Conservation (phyloP, 2,113 vertebrate species). For the Nycticryphes semicollaris region DNA sequence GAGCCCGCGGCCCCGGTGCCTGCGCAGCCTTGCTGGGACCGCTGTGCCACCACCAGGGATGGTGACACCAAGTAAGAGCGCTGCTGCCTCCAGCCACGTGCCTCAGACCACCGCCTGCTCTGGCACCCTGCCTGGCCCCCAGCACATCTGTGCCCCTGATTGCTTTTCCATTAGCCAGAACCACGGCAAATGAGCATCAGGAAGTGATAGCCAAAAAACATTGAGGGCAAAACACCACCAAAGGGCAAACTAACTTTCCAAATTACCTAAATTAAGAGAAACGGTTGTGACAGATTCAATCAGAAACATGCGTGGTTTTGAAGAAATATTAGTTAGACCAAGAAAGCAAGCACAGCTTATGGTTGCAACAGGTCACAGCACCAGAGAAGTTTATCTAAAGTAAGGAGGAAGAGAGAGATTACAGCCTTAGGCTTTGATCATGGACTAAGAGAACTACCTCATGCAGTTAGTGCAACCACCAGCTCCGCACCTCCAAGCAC, state of each 20-base stretch:
- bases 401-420: neutral
- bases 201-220: neutral
- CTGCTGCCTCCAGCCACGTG: neutral
- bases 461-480: conserved; percentile 68
- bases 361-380: neutral
- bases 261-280: neutral
- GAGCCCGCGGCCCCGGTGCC: accelerated
- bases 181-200: accelerated
- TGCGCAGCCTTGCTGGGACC: neutral
- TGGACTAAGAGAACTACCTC: conserved; percentile 3
- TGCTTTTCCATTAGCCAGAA: neutral
- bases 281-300: neutral
- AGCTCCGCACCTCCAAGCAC: conserved; percentile 52
- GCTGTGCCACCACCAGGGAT: neutral
- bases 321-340: neutral
- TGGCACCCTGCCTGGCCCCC: neutral
- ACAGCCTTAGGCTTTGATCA: neutral
- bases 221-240: neutral
- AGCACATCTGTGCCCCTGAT: neutral
- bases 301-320: neutral
- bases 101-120: neutral
- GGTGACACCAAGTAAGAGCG: neutral
- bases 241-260: neutral
- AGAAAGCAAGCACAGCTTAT: neutral
- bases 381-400: neutral